phyloP scores from a whole-genome alignment of 2,797 vertebrate species.

The Enteromius viviparus region DNA sequence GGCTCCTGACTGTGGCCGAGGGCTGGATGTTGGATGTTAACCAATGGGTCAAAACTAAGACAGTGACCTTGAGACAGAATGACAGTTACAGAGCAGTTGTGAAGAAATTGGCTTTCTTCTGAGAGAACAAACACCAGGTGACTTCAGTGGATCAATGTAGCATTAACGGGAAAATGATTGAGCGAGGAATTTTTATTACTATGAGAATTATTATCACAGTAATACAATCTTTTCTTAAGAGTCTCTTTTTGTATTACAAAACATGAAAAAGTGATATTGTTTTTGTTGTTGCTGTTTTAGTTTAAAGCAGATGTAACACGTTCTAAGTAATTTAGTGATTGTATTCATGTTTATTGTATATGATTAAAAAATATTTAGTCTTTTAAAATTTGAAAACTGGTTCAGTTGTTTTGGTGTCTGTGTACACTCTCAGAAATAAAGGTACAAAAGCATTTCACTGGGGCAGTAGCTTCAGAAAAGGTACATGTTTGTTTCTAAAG shows the following conservation, averaged over 20 bases:
- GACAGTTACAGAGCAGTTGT: neutral
- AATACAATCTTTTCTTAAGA: neutral
- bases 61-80: slow-evolving; percentile 34
- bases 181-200: neutral
- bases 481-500: no score
- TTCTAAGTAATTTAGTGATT: neutral
- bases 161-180: neutral
- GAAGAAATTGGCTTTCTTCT: neutral
- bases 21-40: slow-evolving; percentile 21
- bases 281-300: no score
- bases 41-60: slow-evolving; percentile 27
- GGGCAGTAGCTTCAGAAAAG: no score
- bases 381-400: neutral
- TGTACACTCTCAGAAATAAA: no score
- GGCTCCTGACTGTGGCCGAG: slow-evolving; percentile 6
- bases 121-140: neutral
- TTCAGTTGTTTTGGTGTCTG: no score
- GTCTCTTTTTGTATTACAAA: no score
- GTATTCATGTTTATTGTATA: neutral
- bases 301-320: neutral
- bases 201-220: neutral
- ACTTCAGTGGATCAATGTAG: slow-evolving; percentile 1
- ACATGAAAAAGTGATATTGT: no score
- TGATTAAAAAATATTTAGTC: neutral
- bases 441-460: no score